These are phyloP conservation scores for Hypsibius dujardini DNA, from an alignment of 1,140 invertebrate genomes.

Conservation along the genomic window DNA sequence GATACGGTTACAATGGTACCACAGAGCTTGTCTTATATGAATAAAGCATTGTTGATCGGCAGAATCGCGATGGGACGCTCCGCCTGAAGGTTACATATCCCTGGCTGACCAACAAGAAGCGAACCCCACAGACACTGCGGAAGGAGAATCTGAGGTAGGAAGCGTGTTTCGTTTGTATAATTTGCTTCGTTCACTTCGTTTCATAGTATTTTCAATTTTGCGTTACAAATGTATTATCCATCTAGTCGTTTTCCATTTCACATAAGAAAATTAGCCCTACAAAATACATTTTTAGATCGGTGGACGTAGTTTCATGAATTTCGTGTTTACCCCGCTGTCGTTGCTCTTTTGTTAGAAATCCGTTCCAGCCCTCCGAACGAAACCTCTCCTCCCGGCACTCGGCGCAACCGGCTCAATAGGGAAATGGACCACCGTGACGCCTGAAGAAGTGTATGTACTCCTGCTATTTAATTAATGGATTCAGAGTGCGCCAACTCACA, in stretches of 20 bases:
- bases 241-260: too few relatives aligned
- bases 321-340: too few relatives aligned
- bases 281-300: neutral
- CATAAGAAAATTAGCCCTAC: too few relatives aligned
- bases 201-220: too few relatives aligned
- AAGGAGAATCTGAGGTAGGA: too few relatives aligned
- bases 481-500: neutral
- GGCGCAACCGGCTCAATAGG: neutral
- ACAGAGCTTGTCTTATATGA: too few relatives aligned
- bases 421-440: neutral
- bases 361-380: neutral
- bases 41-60: neutral
- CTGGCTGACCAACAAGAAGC: conserved; percentile 43
- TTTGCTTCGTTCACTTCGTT: too few relatives aligned
- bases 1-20: too few relatives aligned
- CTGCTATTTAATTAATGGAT: neutral
- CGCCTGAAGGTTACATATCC: conserved; percentile 45
- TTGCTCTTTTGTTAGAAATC: neutral
- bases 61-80: conserved; percentile 47
- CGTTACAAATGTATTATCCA: too few relatives aligned
- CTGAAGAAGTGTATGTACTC: neutral
- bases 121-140: conserved; percentile 23
- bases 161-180: too few relatives aligned
- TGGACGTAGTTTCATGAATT: neutral
- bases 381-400: neutral